A percentile compares a stretch with the other conserved stretches of the same genome.
Conservation (phyloP, 2,113 vertebrate genomes). For the Crotalus helleri region DNA sequence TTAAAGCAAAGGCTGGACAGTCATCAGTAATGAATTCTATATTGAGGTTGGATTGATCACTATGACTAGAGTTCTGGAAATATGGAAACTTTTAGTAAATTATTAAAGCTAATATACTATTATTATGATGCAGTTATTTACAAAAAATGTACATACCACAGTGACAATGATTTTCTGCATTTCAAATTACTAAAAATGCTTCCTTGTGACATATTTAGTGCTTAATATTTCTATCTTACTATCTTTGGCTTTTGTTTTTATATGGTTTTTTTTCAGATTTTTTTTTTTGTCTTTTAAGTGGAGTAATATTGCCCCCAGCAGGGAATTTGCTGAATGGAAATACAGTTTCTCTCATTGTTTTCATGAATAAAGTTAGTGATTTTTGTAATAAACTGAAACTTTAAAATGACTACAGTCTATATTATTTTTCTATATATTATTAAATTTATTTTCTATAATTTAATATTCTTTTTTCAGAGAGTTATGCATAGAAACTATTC, state of each 20-base stretch:
- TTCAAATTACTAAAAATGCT: slow-evolving; percentile 53
- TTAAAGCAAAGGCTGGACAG: not conserved
- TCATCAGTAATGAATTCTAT: not conserved
- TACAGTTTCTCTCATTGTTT: not conserved
- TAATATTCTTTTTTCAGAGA: not conserved
- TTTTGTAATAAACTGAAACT: not conserved
- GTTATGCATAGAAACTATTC: not conserved
- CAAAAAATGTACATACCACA: not conserved
- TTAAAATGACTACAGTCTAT: not conserved
- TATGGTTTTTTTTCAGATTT: slow-evolving; percentile 31
- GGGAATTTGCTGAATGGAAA: slow-evolving; percentile 64
- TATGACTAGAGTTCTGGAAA: not conserved
- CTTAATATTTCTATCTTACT: slow-evolving; percentile 5
- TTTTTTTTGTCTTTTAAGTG: slow-evolving; percentile 36
- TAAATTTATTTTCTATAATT: not conserved
- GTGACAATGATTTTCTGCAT: slow-evolving; percentile 23
- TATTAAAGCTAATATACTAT: not conserved
- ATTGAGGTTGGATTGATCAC: not conserved
- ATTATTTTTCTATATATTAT: not conserved
- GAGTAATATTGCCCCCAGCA: slow-evolving; percentile 77
- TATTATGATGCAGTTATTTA: not conserved
- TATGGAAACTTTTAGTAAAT: not conserved
- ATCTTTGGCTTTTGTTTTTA: slow-evolving; percentile 32
- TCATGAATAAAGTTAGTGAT: not conserved
- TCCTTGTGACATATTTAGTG: slow-evolving; percentile 54